A percentile compares a stretch with the other conserved stretches of the same genome.
These are phyloP conservation scores for Coracias cyanogaster DNA, from an alignment of 2,797 vertebrate genomes.

Conservation along the genomic window DNA sequence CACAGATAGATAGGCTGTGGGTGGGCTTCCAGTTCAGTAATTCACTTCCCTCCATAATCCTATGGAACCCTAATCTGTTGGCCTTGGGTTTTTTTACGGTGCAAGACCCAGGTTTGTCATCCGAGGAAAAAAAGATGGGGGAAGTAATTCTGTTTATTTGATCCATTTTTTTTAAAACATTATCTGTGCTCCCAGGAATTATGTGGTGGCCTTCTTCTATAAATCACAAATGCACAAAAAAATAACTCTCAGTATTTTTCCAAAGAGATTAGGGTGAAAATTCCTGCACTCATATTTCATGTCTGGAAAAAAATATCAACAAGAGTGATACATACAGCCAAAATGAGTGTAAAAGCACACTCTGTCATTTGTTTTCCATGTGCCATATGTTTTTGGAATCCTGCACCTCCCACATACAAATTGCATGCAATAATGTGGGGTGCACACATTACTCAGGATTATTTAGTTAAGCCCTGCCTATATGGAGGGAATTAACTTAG, in stretches of 20 bases:
- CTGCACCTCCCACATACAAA: slow-evolving; percentile 75
- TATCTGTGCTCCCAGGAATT: slow-evolving; percentile 14
- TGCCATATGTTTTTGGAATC: slow-evolving; percentile 77
- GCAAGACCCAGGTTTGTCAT: slow-evolving; percentile 19
- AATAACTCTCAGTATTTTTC: slow-evolving; percentile 15
- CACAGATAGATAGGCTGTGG: background rate
- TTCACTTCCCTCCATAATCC: background rate
- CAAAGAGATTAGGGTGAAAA: slow-evolving; percentile 51
- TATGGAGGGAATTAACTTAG: slow-evolving; percentile 30
- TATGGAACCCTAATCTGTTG: background rate
- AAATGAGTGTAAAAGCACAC: slow-evolving; percentile 69
- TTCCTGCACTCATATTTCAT: slow-evolving; percentile 61
- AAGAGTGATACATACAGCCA: slow-evolving; percentile 66
- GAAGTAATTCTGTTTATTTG: slow-evolving; percentile 52
- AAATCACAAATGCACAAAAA: slow-evolving; percentile 52
- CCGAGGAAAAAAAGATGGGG: background rate
- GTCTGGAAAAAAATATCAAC: slow-evolving; percentile 58
- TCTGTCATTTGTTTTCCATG: slow-evolving; percentile 71
- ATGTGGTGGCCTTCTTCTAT: background rate
- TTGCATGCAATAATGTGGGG: slow-evolving; percentile 66
- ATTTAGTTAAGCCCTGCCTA: slow-evolving; percentile 62
- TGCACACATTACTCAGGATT: slow-evolving; percentile 62
- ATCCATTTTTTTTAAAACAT: background rate
- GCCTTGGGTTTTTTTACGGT: background rate
- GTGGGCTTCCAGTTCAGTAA: slow-evolving; percentile 5